Percentiles rank a stretch among this genome's conserved stretches.
Conservation (phyloP, 2,888 invertebrate genomes). For the Drosophila seclusa region DNA sequence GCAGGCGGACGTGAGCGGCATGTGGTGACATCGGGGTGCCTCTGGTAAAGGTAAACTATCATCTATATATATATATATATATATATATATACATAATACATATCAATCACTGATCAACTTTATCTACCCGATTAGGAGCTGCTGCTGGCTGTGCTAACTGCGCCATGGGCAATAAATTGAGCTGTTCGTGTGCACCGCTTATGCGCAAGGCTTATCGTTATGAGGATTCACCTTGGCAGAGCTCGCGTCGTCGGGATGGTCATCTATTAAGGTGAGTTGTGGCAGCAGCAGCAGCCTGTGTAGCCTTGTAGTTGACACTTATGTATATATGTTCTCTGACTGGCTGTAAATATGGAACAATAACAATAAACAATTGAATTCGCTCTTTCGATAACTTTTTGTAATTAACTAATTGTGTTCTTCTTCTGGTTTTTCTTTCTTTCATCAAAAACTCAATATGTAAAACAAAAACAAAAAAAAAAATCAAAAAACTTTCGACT, state of each 20-base stretch:
- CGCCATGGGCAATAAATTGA: slow-evolving; percentile 98
- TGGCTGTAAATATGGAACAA: slow-evolving; percentile 38
- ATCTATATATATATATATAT: not conserved
- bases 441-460: slow-evolving; percentile 45
- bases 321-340: slow-evolving; percentile 49
- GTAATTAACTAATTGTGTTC: slow-evolving; percentile 71
- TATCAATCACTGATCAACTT: not conserved
- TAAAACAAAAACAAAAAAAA: slow-evolving; percentile 28
- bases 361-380: slow-evolving; percentile 59
- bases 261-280: slow-evolving; percentile 91
- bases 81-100: not conserved
- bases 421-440: slow-evolving; percentile 73
- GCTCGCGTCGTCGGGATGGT: slow-evolving; percentile 92
- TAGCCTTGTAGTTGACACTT: slow-evolving; percentile 36
- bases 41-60: slow-evolving; percentile 86
- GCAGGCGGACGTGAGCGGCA: slow-evolving; percentile 88
- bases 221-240: slow-evolving; percentile 98
- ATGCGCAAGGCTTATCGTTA: slow-evolving; percentile 98
- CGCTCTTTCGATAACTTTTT: slow-evolving; percentile 68
- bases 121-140: slow-evolving; percentile 75
- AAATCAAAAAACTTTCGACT: slow-evolving; percentile 41
- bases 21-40: slow-evolving; percentile 93
- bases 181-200: slow-evolving; percentile 98
- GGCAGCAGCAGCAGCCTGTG: not conserved
- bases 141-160: slow-evolving; percentile 86